Percentiles rank a stretch among this genome's conserved stretches.
Evolutionary conservation across 2,797 vertebrate species (phyloP).

Genomic region (Bucorvus abyssinicus): DNA sequence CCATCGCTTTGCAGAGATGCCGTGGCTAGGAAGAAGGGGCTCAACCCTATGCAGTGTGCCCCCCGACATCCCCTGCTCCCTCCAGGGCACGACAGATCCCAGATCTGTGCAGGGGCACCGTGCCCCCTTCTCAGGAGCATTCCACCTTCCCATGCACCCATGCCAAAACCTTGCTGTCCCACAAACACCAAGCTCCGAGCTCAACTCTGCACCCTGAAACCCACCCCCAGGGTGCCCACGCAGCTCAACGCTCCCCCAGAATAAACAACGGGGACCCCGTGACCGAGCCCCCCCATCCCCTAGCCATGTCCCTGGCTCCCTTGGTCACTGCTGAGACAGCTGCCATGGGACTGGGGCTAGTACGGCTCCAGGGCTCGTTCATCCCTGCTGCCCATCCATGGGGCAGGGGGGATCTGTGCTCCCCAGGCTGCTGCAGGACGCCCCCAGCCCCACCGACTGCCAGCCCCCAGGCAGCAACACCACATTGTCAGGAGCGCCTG

Average conservation of each 20-base stretch:
- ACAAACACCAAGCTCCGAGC: not conserved
- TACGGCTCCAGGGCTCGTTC: rapidly evolving
- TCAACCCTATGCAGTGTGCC: not conserved
- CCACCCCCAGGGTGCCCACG: not conserved
- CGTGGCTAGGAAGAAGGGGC: not conserved
- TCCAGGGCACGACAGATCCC: not conserved
- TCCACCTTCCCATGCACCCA: not conserved
- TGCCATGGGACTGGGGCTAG: rapidly evolving
- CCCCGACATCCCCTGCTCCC: not conserved
- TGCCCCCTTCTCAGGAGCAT: not conserved
- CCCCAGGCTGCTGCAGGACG: not conserved
- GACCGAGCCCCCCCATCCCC: not conserved
- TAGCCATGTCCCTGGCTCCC: not conserved
- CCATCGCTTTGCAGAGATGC: not conserved
- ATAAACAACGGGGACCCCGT: not conserved
- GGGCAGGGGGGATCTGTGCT: rapidly evolving
- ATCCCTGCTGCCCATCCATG: not conserved
- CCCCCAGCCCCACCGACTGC: not conserved
- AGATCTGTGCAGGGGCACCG: rapidly evolving
- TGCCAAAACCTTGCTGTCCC: not conserved
- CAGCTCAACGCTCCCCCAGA: not conserved
- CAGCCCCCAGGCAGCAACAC: not conserved
- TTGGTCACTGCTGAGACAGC: not conserved
- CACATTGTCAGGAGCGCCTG: not conserved
- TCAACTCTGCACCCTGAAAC: not conserved